phyloP scores from a whole-genome alignment of 2,797 vertebrate genomes.

The Poecilia wingei region DNA sequence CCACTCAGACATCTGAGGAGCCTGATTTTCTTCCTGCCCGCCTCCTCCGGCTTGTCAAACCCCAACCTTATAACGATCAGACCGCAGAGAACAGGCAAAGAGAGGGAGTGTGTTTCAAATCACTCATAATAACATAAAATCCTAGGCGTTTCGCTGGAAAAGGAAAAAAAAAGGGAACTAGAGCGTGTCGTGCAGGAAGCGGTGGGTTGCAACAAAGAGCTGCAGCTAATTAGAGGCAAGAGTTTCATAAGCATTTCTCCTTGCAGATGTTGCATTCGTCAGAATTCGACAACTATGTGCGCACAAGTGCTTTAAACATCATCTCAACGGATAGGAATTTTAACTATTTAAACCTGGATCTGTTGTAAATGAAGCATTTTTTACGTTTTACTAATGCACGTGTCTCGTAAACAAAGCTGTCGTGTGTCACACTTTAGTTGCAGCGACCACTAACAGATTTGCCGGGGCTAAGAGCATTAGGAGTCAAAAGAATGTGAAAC shows the following conservation, averaged over 20 bases:
- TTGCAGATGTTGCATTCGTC: not conserved
- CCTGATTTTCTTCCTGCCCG: conserved; percentile 47
- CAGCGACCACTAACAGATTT: conserved; percentile 10
- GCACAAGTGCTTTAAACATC: not conserved
- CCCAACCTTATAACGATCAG: conserved; percentile 37
- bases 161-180: conserved; percentile 17
- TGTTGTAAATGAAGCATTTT: conserved; percentile 1
- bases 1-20: conserved; percentile 72
- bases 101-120: conserved; percentile 51
- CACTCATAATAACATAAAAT: conserved; percentile 3
- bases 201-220: conserved; percentile 40
- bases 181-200: conserved; percentile 47
- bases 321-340: conserved; percentile 8
- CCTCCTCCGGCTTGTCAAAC: conserved; percentile 58
- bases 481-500: conserved; percentile 47
- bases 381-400: not conserved
- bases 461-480: conserved; percentile 1
- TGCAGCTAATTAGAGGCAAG: conserved; percentile 6
- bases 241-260: conserved; percentile 27
- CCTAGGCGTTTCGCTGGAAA: conserved; percentile 13
- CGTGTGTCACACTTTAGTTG: not conserved
- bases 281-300: conserved; percentile 10
- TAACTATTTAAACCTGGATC: conserved; percentile 11
- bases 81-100: conserved; percentile 34
- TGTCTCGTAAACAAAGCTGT: not conserved